Percentiles rank a stretch among this genome's conserved stretches.
phyloP scores from a whole-genome alignment of 2,888 invertebrate species.

The Synanthedon andrenaeformis region DNA sequence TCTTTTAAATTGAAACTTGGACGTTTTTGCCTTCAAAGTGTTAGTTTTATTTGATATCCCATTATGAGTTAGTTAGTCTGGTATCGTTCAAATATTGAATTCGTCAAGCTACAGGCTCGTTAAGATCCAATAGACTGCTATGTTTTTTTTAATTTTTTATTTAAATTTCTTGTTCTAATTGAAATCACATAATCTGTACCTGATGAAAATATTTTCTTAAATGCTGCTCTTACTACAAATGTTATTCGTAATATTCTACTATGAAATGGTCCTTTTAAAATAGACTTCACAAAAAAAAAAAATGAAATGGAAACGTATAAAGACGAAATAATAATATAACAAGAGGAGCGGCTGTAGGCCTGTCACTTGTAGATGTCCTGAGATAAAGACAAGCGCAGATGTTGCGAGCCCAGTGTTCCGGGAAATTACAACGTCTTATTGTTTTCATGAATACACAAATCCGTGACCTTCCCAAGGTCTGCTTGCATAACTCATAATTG shows the following conservation, averaged over 20 bases:
- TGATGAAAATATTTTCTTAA: too few relatives aligned
- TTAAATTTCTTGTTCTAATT: too few relatives aligned
- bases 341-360: slow-evolving; percentile 18
- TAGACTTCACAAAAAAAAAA: neutral
- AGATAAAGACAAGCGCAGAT: slow-evolving; percentile 57
- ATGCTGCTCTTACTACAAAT: too few relatives aligned
- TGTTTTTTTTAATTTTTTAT: too few relatives aligned
- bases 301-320: neutral
- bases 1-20: slow-evolving; percentile 42
- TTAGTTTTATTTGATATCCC: slow-evolving; percentile 14
- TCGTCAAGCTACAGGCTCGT: too few relatives aligned
- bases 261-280: neutral
- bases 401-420: slow-evolving; percentile 28
- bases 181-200: too few relatives aligned
- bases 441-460: slow-evolving; percentile 30
- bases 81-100: too few relatives aligned
- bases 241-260: too few relatives aligned
- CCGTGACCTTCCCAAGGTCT: slow-evolving; percentile 38
- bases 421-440: slow-evolving; percentile 33
- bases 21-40: slow-evolving; percentile 16
- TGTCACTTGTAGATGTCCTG: slow-evolving; percentile 33
- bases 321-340: slow-evolving; percentile 5
- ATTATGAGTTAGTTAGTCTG: neutral
- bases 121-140: too few relatives aligned
- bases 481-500: slow-evolving; percentile 23